Evolutionary conservation across 2,797 vertebrate species (phyloP).

Genomic region (Schizopygopsis malacanthus): DNA sequence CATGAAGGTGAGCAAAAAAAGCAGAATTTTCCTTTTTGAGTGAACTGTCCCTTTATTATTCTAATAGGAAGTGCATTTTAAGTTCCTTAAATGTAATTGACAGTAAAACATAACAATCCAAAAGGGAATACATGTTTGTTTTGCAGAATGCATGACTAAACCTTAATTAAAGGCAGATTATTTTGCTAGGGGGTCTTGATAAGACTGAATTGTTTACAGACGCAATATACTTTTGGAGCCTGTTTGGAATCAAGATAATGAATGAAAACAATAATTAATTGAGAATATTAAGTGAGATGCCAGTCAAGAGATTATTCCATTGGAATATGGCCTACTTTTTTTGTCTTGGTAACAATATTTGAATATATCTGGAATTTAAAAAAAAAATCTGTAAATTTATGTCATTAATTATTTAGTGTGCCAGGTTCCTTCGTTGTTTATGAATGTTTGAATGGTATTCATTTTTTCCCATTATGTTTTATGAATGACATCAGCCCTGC

Average conservation of each 20-base stretch:
- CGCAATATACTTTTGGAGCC: background rate
- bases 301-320: background rate
- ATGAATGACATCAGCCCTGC: conserved; percentile 16
- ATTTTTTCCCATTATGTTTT: conserved; percentile 13
- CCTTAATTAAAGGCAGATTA: background rate
- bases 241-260: background rate
- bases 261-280: background rate
- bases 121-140: background rate
- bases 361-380: background rate
- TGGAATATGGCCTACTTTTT: background rate
- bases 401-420: background rate
- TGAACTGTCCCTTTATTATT: background rate
- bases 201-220: background rate
- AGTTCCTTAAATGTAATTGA: background rate
- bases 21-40: background rate
- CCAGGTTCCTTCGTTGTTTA: background rate
- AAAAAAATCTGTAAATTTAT: background rate
- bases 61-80: background rate
- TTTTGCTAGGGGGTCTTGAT: background rate
- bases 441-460: background rate
- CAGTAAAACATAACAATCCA: background rate
- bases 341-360: background rate
- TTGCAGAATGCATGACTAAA: background rate
- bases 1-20: background rate
- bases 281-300: conserved; percentile 8